Evolutionary conservation across 1,140 invertebrate genomes (phyloP).

Genomic region (Rhopalosiphum maidis): DNA sequence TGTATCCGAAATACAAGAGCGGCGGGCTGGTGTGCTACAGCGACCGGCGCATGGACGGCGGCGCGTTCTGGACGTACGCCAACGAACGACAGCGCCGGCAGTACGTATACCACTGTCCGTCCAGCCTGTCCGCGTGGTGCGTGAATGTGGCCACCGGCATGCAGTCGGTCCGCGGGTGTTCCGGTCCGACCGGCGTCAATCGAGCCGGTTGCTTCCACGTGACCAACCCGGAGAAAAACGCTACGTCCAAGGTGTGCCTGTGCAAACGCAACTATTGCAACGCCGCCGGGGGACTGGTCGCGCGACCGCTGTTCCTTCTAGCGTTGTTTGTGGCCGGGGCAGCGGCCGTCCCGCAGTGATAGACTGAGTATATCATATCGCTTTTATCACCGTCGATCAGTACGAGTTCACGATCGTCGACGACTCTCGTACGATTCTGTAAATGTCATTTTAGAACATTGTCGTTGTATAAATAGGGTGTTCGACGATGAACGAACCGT

Average conservation of each 20-base stretch:
- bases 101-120: constrained; percentile 51
- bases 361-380: background rate
- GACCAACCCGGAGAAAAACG: background rate
- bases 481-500: too few species aligned
- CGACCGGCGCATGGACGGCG: constrained; percentile 25
- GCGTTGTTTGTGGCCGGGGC: background rate
- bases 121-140: constrained; percentile 52
- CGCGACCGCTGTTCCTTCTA: background rate
- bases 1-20: constrained; percentile 30
- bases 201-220: constrained; percentile 44
- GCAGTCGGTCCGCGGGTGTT: constrained; percentile 37
- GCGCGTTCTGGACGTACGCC: constrained; percentile 52
- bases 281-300: background rate
- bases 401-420: too few species aligned
- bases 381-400: too few species aligned
- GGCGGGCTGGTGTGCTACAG: constrained; percentile 39
- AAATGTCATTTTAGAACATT: too few species aligned
- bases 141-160: constrained; percentile 25
- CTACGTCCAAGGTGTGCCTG: constrained; percentile 30
- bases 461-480: too few species aligned
- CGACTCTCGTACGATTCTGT: too few species aligned
- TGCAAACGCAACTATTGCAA: constrained; percentile 30
- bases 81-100: background rate
- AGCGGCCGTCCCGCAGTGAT: background rate
- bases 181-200: constrained; percentile 42